Evolutionary conservation across 2,888 invertebrate species (phyloP).

Genomic region (Drosophila pullipes): DNA sequence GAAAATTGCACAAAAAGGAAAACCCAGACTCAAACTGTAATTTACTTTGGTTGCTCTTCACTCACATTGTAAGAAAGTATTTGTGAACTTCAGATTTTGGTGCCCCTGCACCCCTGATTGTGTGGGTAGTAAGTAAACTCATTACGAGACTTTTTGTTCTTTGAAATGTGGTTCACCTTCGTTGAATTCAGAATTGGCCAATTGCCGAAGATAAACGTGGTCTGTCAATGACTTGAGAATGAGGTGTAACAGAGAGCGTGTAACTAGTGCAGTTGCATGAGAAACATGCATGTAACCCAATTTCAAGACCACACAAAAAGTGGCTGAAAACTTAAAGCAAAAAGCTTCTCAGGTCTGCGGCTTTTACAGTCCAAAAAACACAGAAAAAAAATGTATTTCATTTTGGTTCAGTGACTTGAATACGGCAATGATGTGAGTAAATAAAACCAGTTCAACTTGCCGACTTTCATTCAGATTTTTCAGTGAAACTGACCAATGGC

Average conservation of each 20-base stretch:
- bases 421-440: constrained; percentile 24
- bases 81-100: not conserved
- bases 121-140: constrained; percentile 21
- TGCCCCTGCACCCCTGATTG: constrained; percentile 28
- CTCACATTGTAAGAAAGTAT: not conserved
- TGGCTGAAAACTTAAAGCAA: constrained; percentile 30
- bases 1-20: not conserved
- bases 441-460: constrained; percentile 66
- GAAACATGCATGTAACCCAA: constrained; percentile 53
- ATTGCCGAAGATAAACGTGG: constrained; percentile 62
- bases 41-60: constrained; percentile 4
- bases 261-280: constrained; percentile 9
- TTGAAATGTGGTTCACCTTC: constrained; percentile 67
- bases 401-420: constrained; percentile 74
- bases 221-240: constrained; percentile 31
- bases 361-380: constrained; percentile 54
- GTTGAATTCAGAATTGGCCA: constrained; percentile 54
- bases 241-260: constrained; percentile 13
- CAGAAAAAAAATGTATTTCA: constrained; percentile 54
- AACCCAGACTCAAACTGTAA: not conserved
- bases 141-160: constrained; percentile 38
- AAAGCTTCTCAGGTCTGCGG: constrained; percentile 54
- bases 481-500: constrained; percentile 65
- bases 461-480: constrained; percentile 72
- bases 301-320: constrained; percentile 59